Evolutionary conservation across 1,140 invertebrate genomes (phyloP).

Genomic region (Sitodiplosis mosellana): DNA sequence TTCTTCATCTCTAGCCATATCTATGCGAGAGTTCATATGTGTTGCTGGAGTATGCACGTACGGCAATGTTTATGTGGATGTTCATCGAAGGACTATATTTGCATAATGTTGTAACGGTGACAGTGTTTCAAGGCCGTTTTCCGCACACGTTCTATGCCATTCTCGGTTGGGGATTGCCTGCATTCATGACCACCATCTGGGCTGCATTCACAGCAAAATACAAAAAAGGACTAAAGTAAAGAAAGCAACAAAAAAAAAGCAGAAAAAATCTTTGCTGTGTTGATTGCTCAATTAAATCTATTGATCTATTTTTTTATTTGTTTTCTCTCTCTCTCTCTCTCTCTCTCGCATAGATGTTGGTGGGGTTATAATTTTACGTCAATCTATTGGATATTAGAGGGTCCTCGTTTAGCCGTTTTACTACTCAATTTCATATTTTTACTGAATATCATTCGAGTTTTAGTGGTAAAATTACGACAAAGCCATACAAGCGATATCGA

Average conservation of each 20-base stretch:
- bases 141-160: constrained; percentile 49
- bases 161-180: constrained; percentile 65
- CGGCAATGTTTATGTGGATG: constrained; percentile 91
- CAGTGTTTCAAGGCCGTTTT: constrained; percentile 58
- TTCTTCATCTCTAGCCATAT: constrained; percentile 36
- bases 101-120: constrained; percentile 69
- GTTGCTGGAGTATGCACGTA: constrained; percentile 67
- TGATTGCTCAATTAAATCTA: too few relatives aligned
- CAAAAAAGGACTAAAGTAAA: constrained; percentile 18
- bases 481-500: constrained; percentile 59
- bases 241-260: neutral
- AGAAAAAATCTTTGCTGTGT: too few relatives aligned
- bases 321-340: neutral
- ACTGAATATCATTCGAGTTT: constrained; percentile 64
- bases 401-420: constrained; percentile 56
- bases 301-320: neutral
- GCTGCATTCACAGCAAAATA: constrained; percentile 39
- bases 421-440: constrained; percentile 72
- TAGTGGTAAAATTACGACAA: constrained; percentile 62
- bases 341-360: constrained; percentile 56
- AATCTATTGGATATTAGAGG: constrained; percentile 77
- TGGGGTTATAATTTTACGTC: constrained; percentile 62
- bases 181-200: constrained; percentile 54
- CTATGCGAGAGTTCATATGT: constrained; percentile 63
- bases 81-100: constrained; percentile 79